phyloP scores from a whole-genome alignment of 1,140 invertebrate species.

The Heliconius melpomene region DNA sequence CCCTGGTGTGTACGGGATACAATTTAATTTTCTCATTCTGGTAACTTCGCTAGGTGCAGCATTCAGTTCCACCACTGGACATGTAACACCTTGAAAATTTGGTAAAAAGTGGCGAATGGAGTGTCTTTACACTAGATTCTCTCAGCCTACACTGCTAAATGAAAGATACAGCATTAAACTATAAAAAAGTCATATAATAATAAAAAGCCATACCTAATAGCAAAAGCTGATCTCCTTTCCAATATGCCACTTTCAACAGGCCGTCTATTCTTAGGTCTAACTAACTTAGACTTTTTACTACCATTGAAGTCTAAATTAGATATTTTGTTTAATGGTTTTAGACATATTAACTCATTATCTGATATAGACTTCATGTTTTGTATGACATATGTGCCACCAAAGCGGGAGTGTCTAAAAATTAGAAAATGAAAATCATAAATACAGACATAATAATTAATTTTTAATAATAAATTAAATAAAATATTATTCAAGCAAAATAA shows the following conservation, averaged over 20 bases:
- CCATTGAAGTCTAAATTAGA: slow-evolving; percentile 89
- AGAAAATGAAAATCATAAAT: background rate
- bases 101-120: too few species aligned
- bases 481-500: slow-evolving; percentile 14
- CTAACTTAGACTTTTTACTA: slow-evolving; percentile 84
- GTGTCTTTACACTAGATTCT: too few species aligned
- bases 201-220: slow-evolving; percentile 55
- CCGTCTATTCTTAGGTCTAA: slow-evolving; percentile 69
- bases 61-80: too few species aligned
- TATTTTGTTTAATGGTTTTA: slow-evolving; percentile 90
- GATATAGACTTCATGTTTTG: slow-evolving; percentile 97
- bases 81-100: too few species aligned
- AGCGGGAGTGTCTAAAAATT: slow-evolving; percentile 89
- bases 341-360: slow-evolving; percentile 93
- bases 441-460: background rate
- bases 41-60: too few species aligned
- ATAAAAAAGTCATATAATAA: background rate
- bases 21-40: too few species aligned
- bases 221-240: slow-evolving; percentile 72
- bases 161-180: too few species aligned
- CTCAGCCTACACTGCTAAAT: too few species aligned
- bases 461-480: too few species aligned
- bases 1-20: too few species aligned
- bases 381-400: slow-evolving; percentile 95
- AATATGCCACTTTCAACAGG: slow-evolving; percentile 67